Evolutionary conservation across 2,888 invertebrate genomes (phyloP).

Genomic region (Agrochola macilenta): DNA sequence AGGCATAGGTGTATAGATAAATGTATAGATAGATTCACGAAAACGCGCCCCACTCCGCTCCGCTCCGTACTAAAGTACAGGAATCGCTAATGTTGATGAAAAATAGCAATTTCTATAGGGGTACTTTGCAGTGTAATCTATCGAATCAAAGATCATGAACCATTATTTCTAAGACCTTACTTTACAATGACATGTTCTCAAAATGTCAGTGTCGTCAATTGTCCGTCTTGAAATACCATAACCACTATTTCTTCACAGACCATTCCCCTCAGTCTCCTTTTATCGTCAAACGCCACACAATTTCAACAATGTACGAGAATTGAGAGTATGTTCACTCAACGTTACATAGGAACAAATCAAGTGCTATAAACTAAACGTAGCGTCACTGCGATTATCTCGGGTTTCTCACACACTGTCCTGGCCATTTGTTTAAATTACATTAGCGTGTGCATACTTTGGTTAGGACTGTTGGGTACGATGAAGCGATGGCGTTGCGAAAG

Average conservation of each 20-base stretch:
- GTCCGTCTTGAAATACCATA: background rate
- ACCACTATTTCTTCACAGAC: background rate
- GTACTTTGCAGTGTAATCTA: background rate
- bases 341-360: conserved; percentile 72
- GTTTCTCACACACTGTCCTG: conserved; percentile 88
- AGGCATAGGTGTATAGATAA: too few species aligned
- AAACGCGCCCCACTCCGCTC: too few species aligned
- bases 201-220: too few species aligned
- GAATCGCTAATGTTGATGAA: background rate
- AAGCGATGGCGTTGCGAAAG: background rate
- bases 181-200: background rate
- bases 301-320: conserved; percentile 32
- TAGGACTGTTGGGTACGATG: conserved; percentile 50
- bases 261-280: conserved; percentile 4
- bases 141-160: background rate
- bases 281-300: conserved; percentile 38
- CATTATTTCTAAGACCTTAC: background rate
- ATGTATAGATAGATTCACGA: too few species aligned
- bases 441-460: conserved; percentile 85
- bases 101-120: background rate
- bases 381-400: conserved; percentile 83
- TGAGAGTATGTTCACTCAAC: conserved; percentile 36
- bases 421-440: conserved; percentile 90
- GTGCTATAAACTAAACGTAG: conserved; percentile 79
- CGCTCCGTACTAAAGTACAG: too few species aligned